Evolutionary conservation across 2,888 invertebrate species (phyloP), one percentile per base, ranked within the genome.

Genomic region (Leptopilina syphax): DNA sequence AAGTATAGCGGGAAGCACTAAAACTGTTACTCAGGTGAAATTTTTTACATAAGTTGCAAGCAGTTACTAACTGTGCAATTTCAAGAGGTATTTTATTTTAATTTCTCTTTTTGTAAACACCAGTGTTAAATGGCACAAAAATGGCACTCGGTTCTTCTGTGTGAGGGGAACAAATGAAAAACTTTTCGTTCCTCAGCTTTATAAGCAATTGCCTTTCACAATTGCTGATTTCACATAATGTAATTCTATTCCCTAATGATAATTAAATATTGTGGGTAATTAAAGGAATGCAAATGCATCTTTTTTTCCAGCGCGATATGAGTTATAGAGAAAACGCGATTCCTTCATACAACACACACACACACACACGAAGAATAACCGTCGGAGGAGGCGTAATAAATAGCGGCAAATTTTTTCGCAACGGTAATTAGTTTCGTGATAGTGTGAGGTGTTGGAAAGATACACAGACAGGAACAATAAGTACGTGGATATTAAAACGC

Each of bases 351-450:
- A 47, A 9, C 47, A 66, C 34, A 78, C 7, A 10, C 8, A 10
- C 8, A 66, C 34, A 78, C 8, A 73, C 12, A 54, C 34, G 67
- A 41, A 18, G 34, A 6, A 34, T 34, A 34, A 12, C 13, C 8
- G 9, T 24, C 54, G 12, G 79, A 82, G 81, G 82, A 47, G 34
- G 34, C 34, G 83, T 84, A 83, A 86, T 87, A 85, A 87, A 87
- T 84, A 82, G 77, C 82, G 80, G 67, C 44, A 73, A 79, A 13
- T 84, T 85, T 87, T 87, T 86, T 87, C 79, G 81, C 79, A 76
- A 65, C 9, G 79, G 81, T 87, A 87, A 88, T 86, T 87, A 85
- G 85, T 86, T 84, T 84, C 76, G 79, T 81, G 81, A 77, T 83
- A 70, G 79, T 79, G 77, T 81, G 83, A 83, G 81, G 80, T 82